Percentiles rank a stretch among this genome's conserved stretches.
Conservation (phyloP, 1,140 invertebrate genomes). For the Drosophila arizonae region DNA sequence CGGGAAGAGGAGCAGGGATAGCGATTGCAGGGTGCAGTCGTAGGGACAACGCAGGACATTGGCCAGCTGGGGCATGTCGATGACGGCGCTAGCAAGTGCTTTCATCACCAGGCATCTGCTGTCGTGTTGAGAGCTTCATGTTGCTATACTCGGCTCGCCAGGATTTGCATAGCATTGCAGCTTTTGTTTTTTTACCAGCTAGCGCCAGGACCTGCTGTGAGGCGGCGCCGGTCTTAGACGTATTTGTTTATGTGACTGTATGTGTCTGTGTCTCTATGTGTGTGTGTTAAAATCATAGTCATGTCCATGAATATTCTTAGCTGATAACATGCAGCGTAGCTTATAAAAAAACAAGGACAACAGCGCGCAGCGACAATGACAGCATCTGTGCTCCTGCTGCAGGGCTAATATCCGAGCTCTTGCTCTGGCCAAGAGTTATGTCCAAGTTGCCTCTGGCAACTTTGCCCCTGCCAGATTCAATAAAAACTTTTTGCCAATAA, state of each 20-base stretch:
- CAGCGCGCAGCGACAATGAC: slow-evolving; percentile 57
- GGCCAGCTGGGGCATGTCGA: slow-evolving; percentile 27
- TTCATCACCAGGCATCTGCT: slow-evolving; percentile 54
- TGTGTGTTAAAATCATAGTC: slow-evolving; percentile 73
- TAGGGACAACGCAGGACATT: slow-evolving; percentile 5
- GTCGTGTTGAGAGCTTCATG: slow-evolving; percentile 68
- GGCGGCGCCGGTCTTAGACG: slow-evolving; percentile 54
- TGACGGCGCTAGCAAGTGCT: slow-evolving; percentile 57
- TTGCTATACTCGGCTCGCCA: slow-evolving; percentile 28
- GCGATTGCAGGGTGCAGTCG: not conserved
- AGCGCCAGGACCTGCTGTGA: slow-evolving; percentile 58
- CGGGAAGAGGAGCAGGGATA: no score
- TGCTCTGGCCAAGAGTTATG: slow-evolving; percentile 3
- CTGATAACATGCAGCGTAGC: slow-evolving; percentile 77
- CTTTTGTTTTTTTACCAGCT: slow-evolving; percentile 33
- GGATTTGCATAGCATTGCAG: slow-evolving; percentile 77
- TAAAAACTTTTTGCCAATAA: slow-evolving; percentile 11
- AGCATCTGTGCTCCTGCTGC: slow-evolving; percentile 62
- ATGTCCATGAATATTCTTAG: slow-evolving; percentile 78
- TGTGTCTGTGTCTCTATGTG: slow-evolving; percentile 21
- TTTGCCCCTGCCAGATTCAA: slow-evolving; percentile 11
- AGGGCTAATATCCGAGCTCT: slow-evolving; percentile 53
- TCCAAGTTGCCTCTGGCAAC: not conserved
- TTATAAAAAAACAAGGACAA: slow-evolving; percentile 71
- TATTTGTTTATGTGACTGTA: slow-evolving; percentile 23